Evolutionary conservation across 2,797 vertebrate genomes (phyloP).

Genomic region (Vireo griseus): DNA sequence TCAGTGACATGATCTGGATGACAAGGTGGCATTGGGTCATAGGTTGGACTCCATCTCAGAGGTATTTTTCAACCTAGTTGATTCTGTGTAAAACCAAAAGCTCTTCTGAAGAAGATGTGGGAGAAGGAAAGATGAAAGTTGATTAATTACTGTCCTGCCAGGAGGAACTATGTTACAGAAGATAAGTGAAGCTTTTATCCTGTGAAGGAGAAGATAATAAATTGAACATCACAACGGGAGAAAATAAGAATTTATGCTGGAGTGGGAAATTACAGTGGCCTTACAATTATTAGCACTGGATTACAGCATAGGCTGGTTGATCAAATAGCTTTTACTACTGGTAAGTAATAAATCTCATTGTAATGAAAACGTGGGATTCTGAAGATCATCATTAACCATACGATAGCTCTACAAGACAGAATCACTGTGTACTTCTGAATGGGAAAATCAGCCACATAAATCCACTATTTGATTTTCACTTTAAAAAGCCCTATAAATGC

Average conservation of each 20-base stretch:
- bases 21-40: neutral
- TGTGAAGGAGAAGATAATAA: constrained; percentile 9
- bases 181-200: neutral
- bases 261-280: neutral
- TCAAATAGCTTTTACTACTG: neutral
- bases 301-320: neutral
- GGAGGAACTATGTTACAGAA: neutral
- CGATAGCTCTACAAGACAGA: neutral
- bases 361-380: neutral
- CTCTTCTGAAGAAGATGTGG: neutral
- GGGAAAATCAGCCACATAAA: constrained; percentile 13
- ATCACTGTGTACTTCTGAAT: neutral
- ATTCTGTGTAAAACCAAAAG: neutral
- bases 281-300: neutral
- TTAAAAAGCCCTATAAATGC: constrained; percentile 44
- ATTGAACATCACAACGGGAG: neutral
- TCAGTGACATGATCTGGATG: neutral
- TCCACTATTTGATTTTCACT: constrained; percentile 25
- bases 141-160: neutral
- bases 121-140: neutral
- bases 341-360: neutral
- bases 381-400: constrained; percentile 8
- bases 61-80: neutral
- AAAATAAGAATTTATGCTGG: constrained; percentile 13
- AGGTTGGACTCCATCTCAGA: neutral